Percentiles rank a stretch among this genome's conserved stretches.
Evolutionary conservation across 2,797 vertebrate species (phyloP).

Genomic region (Chlorospingus flavigularis): DNA sequence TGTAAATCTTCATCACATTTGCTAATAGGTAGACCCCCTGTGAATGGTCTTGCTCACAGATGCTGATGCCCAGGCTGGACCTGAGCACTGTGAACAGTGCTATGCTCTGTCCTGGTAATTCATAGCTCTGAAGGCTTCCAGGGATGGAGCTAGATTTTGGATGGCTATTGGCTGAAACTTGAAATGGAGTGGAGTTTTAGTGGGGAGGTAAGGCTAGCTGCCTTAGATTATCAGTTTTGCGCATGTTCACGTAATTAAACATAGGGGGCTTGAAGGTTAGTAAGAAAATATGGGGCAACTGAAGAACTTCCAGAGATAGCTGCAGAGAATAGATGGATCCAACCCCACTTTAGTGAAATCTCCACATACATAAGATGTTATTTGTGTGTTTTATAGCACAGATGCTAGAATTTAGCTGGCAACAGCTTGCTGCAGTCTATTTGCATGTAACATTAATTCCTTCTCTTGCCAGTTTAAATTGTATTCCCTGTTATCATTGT

Average conservation of each 20-base stretch:
- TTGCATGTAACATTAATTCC: neutral
- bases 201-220: neutral
- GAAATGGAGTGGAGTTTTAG: neutral
- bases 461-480: neutral
- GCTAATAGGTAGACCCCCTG: neutral
- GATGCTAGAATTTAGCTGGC: neutral
- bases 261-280: neutral
- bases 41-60: neutral
- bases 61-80: neutral
- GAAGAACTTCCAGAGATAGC: neutral
- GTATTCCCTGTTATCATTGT: neutral
- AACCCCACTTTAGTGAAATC: neutral
- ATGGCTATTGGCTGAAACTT: neutral
- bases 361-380: neutral
- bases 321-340: neutral
- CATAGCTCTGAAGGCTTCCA: neutral
- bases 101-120: neutral
- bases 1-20: neutral
- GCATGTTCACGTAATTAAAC: neutral
- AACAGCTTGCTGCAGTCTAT: neutral
- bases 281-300: neutral
- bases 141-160: neutral
- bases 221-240: neutral
- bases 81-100: fast-evolving
- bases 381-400: neutral